Evolutionary conservation across 2,113 vertebrate genomes (phyloP).

Genomic region (Salvelinus alpinus): DNA sequence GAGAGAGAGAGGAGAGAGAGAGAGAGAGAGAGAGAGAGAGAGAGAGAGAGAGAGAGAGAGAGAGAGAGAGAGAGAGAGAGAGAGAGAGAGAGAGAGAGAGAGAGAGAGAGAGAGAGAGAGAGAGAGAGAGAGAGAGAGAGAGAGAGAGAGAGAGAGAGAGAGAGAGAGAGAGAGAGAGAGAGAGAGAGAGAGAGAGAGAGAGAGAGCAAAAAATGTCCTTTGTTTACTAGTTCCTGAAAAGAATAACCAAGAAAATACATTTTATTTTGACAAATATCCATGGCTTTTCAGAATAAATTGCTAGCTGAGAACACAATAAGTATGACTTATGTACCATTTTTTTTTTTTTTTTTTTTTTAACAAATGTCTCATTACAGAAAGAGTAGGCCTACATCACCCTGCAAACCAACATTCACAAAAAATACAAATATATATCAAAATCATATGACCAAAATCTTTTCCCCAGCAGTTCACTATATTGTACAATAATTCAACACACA

Average conservation of each 20-base stretch:
- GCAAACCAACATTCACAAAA: too few species aligned
- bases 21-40: too few species aligned
- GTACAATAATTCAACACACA: conserved; percentile 18
- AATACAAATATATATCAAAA: conserved; percentile 13
- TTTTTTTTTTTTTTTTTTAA: too few species aligned
- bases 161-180: background rate
- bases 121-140: too few species aligned
- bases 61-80: fast-evolving
- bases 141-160: too few species aligned
- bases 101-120: too few species aligned
- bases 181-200: conserved; percentile 7
- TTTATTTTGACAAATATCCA: background rate
- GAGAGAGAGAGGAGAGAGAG: too few species aligned
- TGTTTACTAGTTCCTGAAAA: conserved; percentile 14
- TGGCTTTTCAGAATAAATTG: too few species aligned
- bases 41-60: fast-evolving
- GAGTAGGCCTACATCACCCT: too few species aligned
- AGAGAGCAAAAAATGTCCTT: conserved; percentile 1
- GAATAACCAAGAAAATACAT: background rate
- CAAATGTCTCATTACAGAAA: background rate
- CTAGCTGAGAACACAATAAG: too few species aligned
- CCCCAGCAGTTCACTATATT: background rate
- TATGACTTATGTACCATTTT: too few species aligned
- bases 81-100: too few species aligned
- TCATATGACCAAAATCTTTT: conserved; percentile 37